Evolutionary conservation across 2,113 vertebrate species (phyloP), one percentile per base, ranked within the genome.

Genomic region (Butorides virescens): DNA sequence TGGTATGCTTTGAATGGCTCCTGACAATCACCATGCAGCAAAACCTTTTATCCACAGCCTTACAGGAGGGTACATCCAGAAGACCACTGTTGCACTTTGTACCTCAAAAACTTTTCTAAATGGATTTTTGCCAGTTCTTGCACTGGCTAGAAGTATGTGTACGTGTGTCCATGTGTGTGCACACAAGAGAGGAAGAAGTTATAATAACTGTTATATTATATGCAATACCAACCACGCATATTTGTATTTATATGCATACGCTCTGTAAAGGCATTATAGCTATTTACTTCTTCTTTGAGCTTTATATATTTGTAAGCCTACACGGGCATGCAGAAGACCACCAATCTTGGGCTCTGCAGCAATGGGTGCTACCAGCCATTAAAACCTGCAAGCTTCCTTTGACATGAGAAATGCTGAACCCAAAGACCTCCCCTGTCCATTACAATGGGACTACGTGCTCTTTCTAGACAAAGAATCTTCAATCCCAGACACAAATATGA

Each of bases 41-140:
- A 71, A 93, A 78, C 16, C 7, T n/a, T 34, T 44, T 22, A 0
- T 52, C 36, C 1, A 0, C 13, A 39, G 7, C 1, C 2, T 68
- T 81, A 52, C 46, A 2, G 37, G 23, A 39, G 0, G 0, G 34
- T 36, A n/a, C 0, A 0, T 52, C 44, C 21, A n/a, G 39, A 81
- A 83, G 10, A 65, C 4, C 5, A 22, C 1, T 2, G 7, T 32
- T 63, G n/a, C 2, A 6, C 17, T 59, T 65, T 3, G 2, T 58
- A 42, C 9, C 29, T 63, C 30, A n/a, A 44, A 75, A 29, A 50
- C n/a, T 84, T 63, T 39, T 65, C 72, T 36, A 55, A 76, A 49
- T 15, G 47, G 13, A 15, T 16, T 53, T 50, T 76, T 72, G 85
- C 66, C 15, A 46, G 23, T 53, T 86, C 8, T 63, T 58, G 16